phyloP scores from a whole-genome alignment of 2,888 invertebrate species.

The Coelinius sp. region DNA sequence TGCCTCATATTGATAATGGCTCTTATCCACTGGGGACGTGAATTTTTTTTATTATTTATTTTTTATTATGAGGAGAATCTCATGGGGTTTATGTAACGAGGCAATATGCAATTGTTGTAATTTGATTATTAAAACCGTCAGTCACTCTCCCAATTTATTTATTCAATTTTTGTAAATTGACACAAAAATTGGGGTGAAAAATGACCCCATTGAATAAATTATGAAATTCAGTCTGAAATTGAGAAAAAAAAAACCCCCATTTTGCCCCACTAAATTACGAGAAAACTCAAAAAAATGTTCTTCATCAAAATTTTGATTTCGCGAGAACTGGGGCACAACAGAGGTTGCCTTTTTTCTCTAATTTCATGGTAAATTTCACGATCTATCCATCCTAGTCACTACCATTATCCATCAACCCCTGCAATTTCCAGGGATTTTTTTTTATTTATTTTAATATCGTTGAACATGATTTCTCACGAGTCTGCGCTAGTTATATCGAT shows the following conservation, averaged over 20 bases:
- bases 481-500: slow-evolving; percentile 24
- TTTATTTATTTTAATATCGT: slow-evolving; percentile 10
- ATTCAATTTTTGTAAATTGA: too few relatives aligned
- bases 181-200: too few relatives aligned
- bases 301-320: too few relatives aligned
- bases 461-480: slow-evolving; percentile 26
- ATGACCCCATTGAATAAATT: too few relatives aligned
- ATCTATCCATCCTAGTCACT: neutral
- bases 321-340: neutral
- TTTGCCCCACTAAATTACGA: too few relatives aligned
- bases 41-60: slow-evolving; percentile 2
- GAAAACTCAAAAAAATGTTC: too few relatives aligned
- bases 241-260: too few relatives aligned
- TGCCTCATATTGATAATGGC: neutral
- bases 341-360: neutral
- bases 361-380: neutral
- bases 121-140: slow-evolving; percentile 5
- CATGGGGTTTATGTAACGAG: slow-evolving; percentile 4
- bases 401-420: neutral
- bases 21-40: neutral
- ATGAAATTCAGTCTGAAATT: too few relatives aligned
- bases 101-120: neutral
- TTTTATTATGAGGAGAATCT: neutral
- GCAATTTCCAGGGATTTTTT: neutral
- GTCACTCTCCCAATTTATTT: too few relatives aligned